A percentile compares a stretch with the other conserved stretches of the same genome.
phyloP scores from a whole-genome alignment of 2,113 vertebrate genomes.

The Chamaea fasciata region DNA sequence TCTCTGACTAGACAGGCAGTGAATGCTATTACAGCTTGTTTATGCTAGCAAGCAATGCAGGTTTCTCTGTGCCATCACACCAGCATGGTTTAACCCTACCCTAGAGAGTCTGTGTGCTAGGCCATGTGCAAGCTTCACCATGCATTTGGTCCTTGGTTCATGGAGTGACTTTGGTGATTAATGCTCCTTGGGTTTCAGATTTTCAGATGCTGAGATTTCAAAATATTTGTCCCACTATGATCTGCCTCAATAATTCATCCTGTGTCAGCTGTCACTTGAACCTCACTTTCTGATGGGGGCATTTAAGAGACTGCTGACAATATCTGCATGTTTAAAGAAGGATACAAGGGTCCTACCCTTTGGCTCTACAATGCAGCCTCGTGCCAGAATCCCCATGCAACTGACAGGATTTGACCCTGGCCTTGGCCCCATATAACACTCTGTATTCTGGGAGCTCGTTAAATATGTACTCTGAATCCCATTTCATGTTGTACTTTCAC shows the following conservation, averaged over 20 bases:
- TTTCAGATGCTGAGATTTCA: neutral
- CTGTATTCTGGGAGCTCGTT: neutral
- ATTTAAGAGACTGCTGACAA: neutral
- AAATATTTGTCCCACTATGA: neutral
- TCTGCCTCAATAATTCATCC: neutral
- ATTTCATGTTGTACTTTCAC: constrained; percentile 34
- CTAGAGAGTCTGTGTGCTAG: neutral
- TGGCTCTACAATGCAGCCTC: neutral
- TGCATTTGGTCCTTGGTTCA: neutral
- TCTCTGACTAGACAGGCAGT: constrained; percentile 39
- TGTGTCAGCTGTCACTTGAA: neutral
- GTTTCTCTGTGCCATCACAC: neutral
- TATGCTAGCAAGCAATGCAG: neutral
- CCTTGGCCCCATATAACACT: constrained; percentile 26
- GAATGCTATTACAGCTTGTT: constrained; percentile 15
- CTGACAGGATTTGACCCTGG: neutral
- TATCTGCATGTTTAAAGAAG: neutral
- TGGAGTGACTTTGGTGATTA: neutral
- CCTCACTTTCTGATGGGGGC: neutral
- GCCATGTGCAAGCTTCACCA: neutral
- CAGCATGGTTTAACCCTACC: neutral
- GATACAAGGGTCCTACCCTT: neutral
- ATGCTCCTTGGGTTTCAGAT: neutral
- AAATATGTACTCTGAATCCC: neutral
- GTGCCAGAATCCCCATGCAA: neutral